phyloP scores from a whole-genome alignment of 1,140 invertebrate species.

The Nebria ingens region DNA sequence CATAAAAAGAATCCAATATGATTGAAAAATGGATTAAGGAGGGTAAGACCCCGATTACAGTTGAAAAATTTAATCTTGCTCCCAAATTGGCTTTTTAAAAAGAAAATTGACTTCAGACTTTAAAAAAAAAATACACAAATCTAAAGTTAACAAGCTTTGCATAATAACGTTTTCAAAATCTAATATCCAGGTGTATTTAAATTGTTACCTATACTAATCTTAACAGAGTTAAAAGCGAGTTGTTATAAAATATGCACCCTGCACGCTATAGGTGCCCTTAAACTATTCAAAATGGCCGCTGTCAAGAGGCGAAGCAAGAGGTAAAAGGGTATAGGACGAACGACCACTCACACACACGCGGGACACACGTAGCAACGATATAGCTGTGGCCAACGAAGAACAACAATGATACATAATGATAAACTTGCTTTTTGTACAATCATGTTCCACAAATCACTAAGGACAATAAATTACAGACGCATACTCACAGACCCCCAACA shows the following conservation, averaged over 20 bases:
- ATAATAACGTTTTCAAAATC: neutral
- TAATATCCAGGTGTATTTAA: constrained; percentile 14
- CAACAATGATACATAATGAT: constrained; percentile 17
- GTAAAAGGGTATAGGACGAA: too few relatives aligned
- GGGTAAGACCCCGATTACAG: neutral
- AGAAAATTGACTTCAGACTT: neutral
- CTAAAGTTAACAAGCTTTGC: constrained; percentile 5
- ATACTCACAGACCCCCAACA: constrained; percentile 8
- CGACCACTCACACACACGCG: too few relatives aligned
- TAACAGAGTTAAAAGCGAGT: constrained; percentile 16
- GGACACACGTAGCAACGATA: neutral
- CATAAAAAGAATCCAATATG: too few relatives aligned
- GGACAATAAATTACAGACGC: constrained; percentile 16
- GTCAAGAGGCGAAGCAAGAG: too few relatives aligned
- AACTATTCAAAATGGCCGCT: constrained; percentile 20
- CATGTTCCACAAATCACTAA: constrained; percentile 17
- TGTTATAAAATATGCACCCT: constrained; percentile 21
- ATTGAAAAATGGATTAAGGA: constrained; percentile 2
- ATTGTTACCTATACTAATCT: constrained; percentile 17
- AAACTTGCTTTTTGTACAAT: constrained; percentile 18
- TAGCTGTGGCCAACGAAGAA: neutral
- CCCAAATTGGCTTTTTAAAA: too few relatives aligned
- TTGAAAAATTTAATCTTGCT: neutral
- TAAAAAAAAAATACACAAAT: neutral
- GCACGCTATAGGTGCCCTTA: constrained; percentile 14